phyloP scores from a whole-genome alignment of 1,140 invertebrate species.

The Pogonomyrmex barbatus region DNA sequence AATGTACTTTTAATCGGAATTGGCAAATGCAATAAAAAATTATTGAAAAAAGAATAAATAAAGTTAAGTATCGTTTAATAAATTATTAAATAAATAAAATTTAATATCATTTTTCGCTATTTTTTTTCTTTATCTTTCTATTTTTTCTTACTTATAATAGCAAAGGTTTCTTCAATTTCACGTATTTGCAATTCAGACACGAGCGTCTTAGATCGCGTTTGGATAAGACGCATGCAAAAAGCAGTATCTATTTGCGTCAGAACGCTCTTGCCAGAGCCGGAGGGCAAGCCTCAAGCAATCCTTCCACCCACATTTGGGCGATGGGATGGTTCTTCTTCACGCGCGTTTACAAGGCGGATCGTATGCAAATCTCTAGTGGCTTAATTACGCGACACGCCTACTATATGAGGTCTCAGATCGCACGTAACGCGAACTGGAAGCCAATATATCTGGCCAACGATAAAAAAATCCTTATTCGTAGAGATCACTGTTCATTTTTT shows the following conservation, averaged over 20 bases:
- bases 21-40: neutral
- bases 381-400: constrained; percentile 85
- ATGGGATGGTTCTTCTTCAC: constrained; percentile 50
- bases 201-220: constrained; percentile 57
- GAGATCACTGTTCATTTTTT: constrained; percentile 11
- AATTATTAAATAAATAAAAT: neutral
- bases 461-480: constrained; percentile 75
- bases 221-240: constrained; percentile 63
- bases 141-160: constrained; percentile 5
- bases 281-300: constrained; percentile 45
- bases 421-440: constrained; percentile 83
- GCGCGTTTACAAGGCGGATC: constrained; percentile 76
- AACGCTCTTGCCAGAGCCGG: constrained; percentile 37
- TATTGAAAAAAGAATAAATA: neutral
- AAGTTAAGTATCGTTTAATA: no score
- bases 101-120: neutral
- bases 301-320: constrained; percentile 26
- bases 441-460: constrained; percentile 81
- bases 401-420: constrained; percentile 80
- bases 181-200: constrained; percentile 59
- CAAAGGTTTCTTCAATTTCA: constrained; percentile 56
- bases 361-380: constrained; percentile 85
- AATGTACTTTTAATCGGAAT: neutral
- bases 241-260: constrained; percentile 60
- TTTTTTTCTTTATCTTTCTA: neutral